A percentile compares a stretch with the other conserved stretches of the same genome.
These are phyloP conservation scores for Halcyon leucocephala DNA, from an alignment of 2,797 vertebrate species.

Conservation along the genomic window DNA sequence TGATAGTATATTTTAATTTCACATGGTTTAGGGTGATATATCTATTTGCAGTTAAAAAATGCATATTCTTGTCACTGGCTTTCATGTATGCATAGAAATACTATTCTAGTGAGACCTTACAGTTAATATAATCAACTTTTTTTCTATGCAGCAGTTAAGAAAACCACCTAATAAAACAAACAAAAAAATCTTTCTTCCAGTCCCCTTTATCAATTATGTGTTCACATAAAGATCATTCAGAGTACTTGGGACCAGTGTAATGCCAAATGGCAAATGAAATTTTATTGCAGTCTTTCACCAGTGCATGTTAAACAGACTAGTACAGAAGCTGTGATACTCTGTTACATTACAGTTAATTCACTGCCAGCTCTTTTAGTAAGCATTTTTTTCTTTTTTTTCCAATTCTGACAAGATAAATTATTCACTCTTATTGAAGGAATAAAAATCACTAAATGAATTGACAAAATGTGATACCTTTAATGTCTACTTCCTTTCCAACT, in stretches of 20 bases:
- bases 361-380: neutral
- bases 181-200: neutral
- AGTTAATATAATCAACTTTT: neutral
- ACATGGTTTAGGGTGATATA: neutral
- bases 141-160: neutral
- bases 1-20: neutral
- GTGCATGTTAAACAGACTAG: neutral
- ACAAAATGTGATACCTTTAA: neutral
- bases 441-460: neutral
- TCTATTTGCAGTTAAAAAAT: neutral
- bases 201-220: neutral
- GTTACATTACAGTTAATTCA: neutral
- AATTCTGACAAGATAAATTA: neutral
- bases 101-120: neutral
- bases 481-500: neutral
- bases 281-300: neutral
- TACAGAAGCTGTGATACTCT: neutral
- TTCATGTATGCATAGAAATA: neutral
- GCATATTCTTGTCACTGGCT: neutral
- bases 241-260: neutral
- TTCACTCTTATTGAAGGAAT: neutral
- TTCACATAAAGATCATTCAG: neutral
- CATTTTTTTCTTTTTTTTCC: neutral
- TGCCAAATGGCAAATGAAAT: conserved; percentile 35
- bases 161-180: neutral